Evolutionary conservation across 2,888 invertebrate species (phyloP), one percentile per base, ranked within the genome.

Genomic region (Hirtodrosophila alboralis): DNA sequence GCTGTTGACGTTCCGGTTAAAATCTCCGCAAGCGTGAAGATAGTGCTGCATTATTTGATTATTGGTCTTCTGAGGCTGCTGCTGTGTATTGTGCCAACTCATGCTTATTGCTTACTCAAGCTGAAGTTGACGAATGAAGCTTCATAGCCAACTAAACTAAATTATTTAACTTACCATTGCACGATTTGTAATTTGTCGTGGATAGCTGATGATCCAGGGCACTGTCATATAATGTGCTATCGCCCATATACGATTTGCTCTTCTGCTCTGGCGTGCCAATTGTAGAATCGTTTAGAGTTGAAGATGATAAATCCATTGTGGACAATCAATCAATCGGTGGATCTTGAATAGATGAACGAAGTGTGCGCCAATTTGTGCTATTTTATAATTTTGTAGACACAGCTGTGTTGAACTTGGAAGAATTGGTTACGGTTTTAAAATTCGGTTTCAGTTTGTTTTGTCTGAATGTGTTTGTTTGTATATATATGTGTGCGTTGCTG

Each of bases 151-250:
- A 62, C 59, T 59, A 8, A 7, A 62, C 18, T 4, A 18, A 18
- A 3, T 18, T 18, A 4, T 5, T 18, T 23, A 8, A 23, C 61
- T 62, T 9, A 89, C 90, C 90, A 65, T 76, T 87, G 56, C 87
- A 86, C 10, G 88, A 87, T 57, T 69, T 84, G 64, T 80, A 88
- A 23, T 65, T 56, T 28, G 86, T 71, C 31, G 66, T 61, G 27
- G 80, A 84, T 13, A 84, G 21, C 75, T 73, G 80, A 38, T 87
- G 86, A 28, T 90, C 90, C 54, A 89, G 60, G 16, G 90, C 89
- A 49, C 89, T 90, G 34, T 87, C 86, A 59, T 90, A 90, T 6
- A 89, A 62, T 27, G 87, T 90, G 45, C 63, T 75, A 34, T 80
- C 84, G 60, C 38, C 61, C 8, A 73, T 60, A 9, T 48, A 59